phyloP scores from a whole-genome alignment of 2,797 vertebrate species.

The Danio kyathit region DNA sequence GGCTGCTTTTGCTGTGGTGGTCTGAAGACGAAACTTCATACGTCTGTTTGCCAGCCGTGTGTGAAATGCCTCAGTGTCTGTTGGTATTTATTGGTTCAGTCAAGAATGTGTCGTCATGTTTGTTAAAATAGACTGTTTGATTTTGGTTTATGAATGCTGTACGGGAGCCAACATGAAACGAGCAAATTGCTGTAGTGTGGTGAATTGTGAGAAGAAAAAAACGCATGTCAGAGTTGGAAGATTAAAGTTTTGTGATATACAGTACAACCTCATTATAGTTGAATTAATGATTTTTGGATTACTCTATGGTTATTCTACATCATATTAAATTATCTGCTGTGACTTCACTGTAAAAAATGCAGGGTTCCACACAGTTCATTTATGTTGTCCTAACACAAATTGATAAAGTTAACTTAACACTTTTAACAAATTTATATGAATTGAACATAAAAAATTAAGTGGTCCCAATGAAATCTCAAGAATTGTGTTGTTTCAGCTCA shows the following conservation, averaged over 20 bases:
- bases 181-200: not conserved
- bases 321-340: no score
- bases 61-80: slow-evolving; percentile 69
- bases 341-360: no score
- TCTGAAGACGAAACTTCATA: slow-evolving; percentile 36
- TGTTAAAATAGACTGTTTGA: slow-evolving; percentile 53
- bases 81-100: slow-evolving; percentile 60
- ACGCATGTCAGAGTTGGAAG: not conserved
- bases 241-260: not conserved
- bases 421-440: no score
- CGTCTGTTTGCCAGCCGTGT: slow-evolving; percentile 55
- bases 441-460: no score
- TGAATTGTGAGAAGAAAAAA: not conserved
- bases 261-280: no score
- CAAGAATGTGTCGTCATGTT: slow-evolving; percentile 62
- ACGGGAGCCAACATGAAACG: not conserved
- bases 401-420: no score
- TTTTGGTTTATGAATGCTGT: not conserved
- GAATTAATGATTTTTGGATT: not conserved
- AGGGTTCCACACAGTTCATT: no score
- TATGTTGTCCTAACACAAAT: no score
- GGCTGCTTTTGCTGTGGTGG: not conserved
- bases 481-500: no score
- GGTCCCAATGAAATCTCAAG: no score
- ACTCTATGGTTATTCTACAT: not conserved